Conservation (phyloP, 2,888 invertebrate species). For the Nesidiocoris tenuis region DNA sequence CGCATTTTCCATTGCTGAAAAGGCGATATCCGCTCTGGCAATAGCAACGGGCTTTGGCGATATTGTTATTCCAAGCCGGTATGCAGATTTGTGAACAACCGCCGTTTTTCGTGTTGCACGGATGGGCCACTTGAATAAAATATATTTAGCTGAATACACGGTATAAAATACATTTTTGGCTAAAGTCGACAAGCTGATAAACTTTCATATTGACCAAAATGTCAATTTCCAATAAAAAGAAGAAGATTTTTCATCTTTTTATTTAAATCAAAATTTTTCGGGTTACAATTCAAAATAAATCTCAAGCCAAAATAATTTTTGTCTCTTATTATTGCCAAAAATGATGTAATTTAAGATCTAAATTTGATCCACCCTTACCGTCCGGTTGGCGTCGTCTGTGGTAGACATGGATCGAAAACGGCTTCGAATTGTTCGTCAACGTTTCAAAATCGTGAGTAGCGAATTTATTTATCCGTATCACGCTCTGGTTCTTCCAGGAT, state of each 20-base stretch:
- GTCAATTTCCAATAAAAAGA: no score
- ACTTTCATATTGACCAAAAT: not conserved
- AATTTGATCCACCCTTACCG: no score
- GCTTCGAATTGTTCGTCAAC: constrained; percentile 60
- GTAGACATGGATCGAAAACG: constrained; percentile 68
- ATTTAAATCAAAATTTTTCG: constrained; percentile 52
- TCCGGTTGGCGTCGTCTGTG: constrained; percentile 77
- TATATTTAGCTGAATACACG: no score
- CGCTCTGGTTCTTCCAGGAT: constrained; percentile 66
- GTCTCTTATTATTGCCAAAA: no score
- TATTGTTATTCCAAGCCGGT: constrained; percentile 61
- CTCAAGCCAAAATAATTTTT: no score
- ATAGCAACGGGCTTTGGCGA: constrained; percentile 65
- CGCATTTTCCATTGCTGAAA: constrained; percentile 62
- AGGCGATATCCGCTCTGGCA: constrained; percentile 72
- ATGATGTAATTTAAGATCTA: no score
- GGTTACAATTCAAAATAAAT: no score
- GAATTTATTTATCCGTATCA: constrained; percentile 64
- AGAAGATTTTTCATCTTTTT: no score
- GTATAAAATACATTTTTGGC: no score
- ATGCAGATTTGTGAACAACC: constrained; percentile 78
- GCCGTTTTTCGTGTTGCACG: constrained; percentile 67
- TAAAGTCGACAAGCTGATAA: no score
- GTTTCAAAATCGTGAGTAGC: constrained; percentile 57
- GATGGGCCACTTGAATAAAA: constrained; percentile 58